A percentile compares a stretch with the other conserved stretches of the same genome.
These are phyloP conservation scores for Neoniphon sammara DNA, from an alignment of 2,797 vertebrate species.

Conservation along the genomic window DNA sequence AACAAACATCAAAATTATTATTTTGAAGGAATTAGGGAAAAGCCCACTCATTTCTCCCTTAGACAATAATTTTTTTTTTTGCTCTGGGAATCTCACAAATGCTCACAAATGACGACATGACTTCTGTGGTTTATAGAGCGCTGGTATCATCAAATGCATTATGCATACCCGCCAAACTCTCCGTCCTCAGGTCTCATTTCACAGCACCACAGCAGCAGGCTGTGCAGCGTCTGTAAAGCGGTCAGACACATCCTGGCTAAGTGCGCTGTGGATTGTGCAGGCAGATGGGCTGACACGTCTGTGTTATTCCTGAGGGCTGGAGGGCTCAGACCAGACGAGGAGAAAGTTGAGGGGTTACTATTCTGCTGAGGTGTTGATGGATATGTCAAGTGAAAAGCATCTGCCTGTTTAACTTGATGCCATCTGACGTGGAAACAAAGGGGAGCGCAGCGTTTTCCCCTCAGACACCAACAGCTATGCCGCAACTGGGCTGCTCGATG, in stretches of 20 bases:
- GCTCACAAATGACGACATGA: too few species aligned
- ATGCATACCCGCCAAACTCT: too few species aligned
- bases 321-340: constrained; percentile 16
- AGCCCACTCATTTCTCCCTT: too few species aligned
- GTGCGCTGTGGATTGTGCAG: background rate
- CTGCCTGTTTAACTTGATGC: constrained; percentile 73
- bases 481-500: constrained; percentile 70
- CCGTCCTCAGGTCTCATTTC: too few species aligned
- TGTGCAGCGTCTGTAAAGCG: background rate
- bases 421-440: constrained; percentile 82
- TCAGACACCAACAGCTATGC: constrained; percentile 82
- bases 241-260: background rate
- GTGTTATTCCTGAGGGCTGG: constrained; percentile 12
- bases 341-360: constrained; percentile 29
- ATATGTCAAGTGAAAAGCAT: constrained; percentile 76
- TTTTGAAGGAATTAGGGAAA: too few species aligned
- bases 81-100: too few species aligned
- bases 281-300: background rate
- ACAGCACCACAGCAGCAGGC: too few species aligned
- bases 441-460: constrained; percentile 77
- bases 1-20: too few species aligned
- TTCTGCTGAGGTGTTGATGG: constrained; percentile 55
- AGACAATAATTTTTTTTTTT: too few species aligned
- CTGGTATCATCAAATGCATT: too few species aligned
- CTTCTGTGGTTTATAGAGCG: too few species aligned